These are phyloP conservation scores for Graptemys geographica DNA, from an alignment of 2,797 vertebrate genomes.

Conservation along the genomic window DNA sequence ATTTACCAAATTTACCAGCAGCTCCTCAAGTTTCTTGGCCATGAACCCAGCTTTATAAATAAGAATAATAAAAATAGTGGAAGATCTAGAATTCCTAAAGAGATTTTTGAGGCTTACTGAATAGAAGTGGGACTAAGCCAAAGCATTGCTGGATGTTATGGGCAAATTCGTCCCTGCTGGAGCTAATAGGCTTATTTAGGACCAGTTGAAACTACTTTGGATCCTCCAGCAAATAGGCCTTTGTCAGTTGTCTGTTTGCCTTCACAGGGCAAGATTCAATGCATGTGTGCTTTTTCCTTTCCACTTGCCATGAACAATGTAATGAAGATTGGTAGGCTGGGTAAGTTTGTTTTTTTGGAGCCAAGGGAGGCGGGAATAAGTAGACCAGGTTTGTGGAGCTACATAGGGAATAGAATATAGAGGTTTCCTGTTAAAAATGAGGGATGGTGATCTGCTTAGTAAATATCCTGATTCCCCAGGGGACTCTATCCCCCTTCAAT, in stretches of 20 bases:
- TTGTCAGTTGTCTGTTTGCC: not conserved
- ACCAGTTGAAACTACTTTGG: not conserved
- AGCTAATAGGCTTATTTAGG: not conserved
- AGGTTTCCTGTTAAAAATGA: not conserved
- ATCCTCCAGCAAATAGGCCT: not conserved
- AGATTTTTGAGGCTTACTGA: not conserved
- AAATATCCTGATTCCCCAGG: not conserved
- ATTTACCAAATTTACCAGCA: not conserved
- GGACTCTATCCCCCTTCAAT: rapidly evolving
- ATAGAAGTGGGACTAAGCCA: not conserved
- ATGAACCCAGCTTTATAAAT: not conserved
- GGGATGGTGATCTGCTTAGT: no score
- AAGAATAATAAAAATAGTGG: not conserved
- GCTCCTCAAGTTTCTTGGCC: not conserved
- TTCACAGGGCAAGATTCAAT: not conserved
- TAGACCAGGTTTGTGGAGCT: not conserved
- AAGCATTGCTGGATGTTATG: not conserved
- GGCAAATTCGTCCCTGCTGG: not conserved
- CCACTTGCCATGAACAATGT: not conserved
- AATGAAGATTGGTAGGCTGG: not conserved
- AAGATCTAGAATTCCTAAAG: not conserved
- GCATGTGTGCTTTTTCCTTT: not conserved
- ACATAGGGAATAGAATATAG: rapidly evolving
- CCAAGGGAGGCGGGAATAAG: not conserved
- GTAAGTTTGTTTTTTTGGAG: not conserved